Conservation (phyloP, 2,113 vertebrate genomes). For the Pachyramphus minor region DNA sequence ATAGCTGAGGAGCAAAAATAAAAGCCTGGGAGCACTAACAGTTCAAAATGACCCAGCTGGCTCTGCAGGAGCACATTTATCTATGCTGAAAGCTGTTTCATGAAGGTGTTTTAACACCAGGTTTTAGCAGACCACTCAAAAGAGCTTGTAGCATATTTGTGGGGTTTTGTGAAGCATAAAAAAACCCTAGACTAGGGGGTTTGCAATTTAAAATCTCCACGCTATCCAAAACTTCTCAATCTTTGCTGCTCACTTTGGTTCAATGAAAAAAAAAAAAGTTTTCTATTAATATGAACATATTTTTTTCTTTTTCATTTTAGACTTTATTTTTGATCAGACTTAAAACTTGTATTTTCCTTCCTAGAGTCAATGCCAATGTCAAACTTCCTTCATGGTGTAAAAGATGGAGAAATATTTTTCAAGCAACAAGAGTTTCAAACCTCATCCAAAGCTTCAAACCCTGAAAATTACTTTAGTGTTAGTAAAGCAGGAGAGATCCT, state of each 20-base stretch:
- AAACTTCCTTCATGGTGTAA: background rate
- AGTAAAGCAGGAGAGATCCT: background rate
- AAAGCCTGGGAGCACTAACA: conserved; percentile 16
- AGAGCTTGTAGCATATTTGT: background rate
- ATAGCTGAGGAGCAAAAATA: conserved; percentile 44
- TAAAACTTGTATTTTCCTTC: background rate
- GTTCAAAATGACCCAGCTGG: conserved; percentile 33
- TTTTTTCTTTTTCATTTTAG: background rate
- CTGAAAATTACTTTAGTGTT: background rate
- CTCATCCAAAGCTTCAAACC: background rate
- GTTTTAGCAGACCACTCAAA: background rate
- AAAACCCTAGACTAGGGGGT: background rate
- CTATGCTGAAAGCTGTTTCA: background rate
- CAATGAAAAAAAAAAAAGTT: background rate
- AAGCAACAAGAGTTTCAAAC: background rate
- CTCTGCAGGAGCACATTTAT: background rate
- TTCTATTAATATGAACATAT: background rate
- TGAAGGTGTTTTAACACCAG: background rate
- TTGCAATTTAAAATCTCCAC: background rate
- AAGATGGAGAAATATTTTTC: background rate
- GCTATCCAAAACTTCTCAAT: background rate
- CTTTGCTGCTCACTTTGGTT: background rate
- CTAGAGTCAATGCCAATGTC: background rate
- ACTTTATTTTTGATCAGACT: background rate
- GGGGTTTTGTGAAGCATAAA: background rate